Base-by-base conservation (phyloP, 1,140 invertebrate genomes). In the Cyrtorhinus lividipennis region DNA sequence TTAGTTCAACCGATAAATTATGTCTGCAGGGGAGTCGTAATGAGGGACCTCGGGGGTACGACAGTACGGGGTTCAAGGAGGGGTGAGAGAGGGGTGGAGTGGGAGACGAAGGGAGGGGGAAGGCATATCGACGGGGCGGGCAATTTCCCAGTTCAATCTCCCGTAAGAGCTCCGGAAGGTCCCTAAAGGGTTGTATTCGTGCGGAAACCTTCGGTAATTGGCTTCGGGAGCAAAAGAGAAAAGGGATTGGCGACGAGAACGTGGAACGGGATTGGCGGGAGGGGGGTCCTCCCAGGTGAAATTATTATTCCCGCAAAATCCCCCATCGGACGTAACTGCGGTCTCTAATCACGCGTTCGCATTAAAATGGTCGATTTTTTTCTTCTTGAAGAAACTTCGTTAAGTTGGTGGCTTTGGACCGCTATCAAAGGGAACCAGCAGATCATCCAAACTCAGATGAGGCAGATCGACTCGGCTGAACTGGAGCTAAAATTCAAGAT, bases 41-140 rank as follows among this genome's bases (percentile, higher is more conserved):
- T 30, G 38, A 18, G 44, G 44, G 59, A 18, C 18, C 2, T 38
- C 59, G 20, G 24, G 59, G 27, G 18, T 30, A 18, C 13, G 18
- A 26, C 27, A 22, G 59, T 1, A 27, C n/a, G n/a, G 22, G 24
- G 27, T 15, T 58, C 64, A 59, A 64, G 65, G 38, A n/a, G 27
- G 64, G 45, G 44, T 46, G 60, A 46, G 38, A 62, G 64, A 58
- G 46, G 23, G 8, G 63, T n/a, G 24, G 26, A 24, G 44, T 23
- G 62, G 27, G 24, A 8, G 10, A 20, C 48, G 48, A 22, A 10
- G 5, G 8, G 48, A 20, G 8, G 48, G 48, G 18, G 5, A 20
- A 20, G 48, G 48, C 48, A 53, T 53, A 53, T 53, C 48, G 48
- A 53, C 48, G 48, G 10, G 18, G 10, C 48, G 48, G 48, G 48